phyloP scores from a whole-genome alignment of 2,797 vertebrate genomes.

The Gallinago stenura region DNA sequence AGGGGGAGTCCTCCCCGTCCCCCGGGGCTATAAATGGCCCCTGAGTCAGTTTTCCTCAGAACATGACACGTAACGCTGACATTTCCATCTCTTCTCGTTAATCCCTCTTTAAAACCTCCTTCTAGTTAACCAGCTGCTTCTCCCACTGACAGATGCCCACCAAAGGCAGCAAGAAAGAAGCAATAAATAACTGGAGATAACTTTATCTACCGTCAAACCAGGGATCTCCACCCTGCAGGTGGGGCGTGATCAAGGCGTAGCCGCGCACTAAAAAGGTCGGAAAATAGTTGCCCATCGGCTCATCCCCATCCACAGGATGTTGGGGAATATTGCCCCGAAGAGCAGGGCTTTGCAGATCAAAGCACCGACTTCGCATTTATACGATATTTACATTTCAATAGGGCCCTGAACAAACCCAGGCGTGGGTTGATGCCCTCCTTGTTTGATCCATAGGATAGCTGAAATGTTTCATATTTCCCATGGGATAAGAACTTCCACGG shows the following conservation, averaged over 20 bases:
- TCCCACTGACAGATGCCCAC: not conserved
- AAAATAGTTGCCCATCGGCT: not conserved
- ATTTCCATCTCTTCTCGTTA: not conserved
- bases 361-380: rapidly evolving
- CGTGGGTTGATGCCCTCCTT: rapidly evolving
- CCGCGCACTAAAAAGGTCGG: not conserved
- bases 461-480: not conserved
- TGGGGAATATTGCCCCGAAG: not conserved
- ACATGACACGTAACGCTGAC: rapidly evolving
- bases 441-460: not conserved
- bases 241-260: not conserved
- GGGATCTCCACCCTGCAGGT: not conserved
- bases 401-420: not conserved
- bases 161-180: not conserved
- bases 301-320: not conserved
- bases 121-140: not conserved
- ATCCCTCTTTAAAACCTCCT: not conserved
- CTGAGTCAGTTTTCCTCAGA: not conserved
- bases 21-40: rapidly evolving
- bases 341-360: not conserved
- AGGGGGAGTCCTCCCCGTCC: not conserved
- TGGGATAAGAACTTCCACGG: not conserved
- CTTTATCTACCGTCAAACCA: not conserved
- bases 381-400: rapidly evolving
- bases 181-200: not conserved